Evolutionary conservation across 2,113 vertebrate genomes (phyloP).

Genomic region (Chrysemys picta): DNA sequence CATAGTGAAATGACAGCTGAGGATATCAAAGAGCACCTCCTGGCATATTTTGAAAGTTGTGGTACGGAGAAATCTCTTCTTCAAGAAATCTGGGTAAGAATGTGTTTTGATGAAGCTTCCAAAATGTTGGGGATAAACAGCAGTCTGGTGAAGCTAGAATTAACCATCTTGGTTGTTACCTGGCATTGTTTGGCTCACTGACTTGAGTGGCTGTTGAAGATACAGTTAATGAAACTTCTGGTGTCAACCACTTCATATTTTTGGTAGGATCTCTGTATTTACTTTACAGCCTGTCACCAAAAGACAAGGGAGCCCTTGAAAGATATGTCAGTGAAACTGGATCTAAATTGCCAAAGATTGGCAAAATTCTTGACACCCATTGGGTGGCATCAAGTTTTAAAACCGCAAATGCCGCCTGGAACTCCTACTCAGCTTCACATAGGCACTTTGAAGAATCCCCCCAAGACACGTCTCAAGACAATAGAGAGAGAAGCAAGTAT

Average conservation of each 20-base stretch:
- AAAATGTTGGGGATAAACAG: no score
- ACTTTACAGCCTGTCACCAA: background rate
- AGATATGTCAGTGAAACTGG: background rate
- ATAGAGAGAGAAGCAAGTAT: background rate
- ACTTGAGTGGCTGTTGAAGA: no score
- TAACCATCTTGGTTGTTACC: no score
- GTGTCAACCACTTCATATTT: no score
- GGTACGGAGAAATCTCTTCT: background rate
- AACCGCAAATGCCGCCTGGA: background rate
- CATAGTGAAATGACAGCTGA: background rate
- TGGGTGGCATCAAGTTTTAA: background rate
- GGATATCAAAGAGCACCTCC: no score
- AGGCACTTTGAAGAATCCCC: no score
- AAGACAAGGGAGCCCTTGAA: background rate
- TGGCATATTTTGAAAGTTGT: background rate
- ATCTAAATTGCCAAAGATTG: background rate
- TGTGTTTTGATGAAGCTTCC: no score
- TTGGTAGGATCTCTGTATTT: background rate
- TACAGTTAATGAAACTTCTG: no score
- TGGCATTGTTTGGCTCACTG: no score
- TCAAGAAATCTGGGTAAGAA: no score
- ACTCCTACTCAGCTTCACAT: background rate
- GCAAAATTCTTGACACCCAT: background rate
- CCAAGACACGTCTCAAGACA: background rate
- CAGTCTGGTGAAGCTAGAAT: no score